Percentiles rank a stretch among this genome's conserved stretches.
These are phyloP conservation scores for Odontamblyopus lacepedii DNA, from an alignment of 2,797 vertebrate species.

Conservation along the genomic window DNA sequence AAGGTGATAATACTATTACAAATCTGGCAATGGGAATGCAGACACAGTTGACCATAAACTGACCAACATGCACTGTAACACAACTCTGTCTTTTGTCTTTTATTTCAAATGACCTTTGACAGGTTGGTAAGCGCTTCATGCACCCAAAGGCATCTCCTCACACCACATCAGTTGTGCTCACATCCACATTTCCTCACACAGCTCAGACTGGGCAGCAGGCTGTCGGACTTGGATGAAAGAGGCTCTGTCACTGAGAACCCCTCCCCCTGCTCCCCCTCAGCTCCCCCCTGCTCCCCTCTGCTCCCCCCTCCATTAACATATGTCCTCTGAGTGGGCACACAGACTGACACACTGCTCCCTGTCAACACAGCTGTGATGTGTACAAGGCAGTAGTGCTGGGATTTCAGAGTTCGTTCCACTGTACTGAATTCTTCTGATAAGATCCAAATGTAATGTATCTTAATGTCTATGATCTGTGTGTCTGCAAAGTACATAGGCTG, in stretches of 20 bases:
- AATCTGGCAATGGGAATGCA: background rate
- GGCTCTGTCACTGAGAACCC: slow-evolving; percentile 49
- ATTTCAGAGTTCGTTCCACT: slow-evolving; percentile 27
- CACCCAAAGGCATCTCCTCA: slow-evolving; percentile 36
- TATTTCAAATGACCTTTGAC: slow-evolving; percentile 19
- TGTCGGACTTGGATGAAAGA: slow-evolving; percentile 63
- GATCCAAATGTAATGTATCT: background rate
- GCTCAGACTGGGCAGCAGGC: slow-evolving; percentile 55
- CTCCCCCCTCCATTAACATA: slow-evolving; percentile 57
- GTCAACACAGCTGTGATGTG: slow-evolving; percentile 41
- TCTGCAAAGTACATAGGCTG: too few species aligned
- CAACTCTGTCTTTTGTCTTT: background rate
- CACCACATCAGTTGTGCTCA: slow-evolving; percentile 45
- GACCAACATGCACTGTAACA: background rate
- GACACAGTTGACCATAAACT: background rate
- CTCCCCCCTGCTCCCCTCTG: slow-evolving; percentile 6
- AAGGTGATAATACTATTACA: too few species aligned
- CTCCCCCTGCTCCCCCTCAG: slow-evolving; percentile 4
- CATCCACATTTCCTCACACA: slow-evolving; percentile 49
- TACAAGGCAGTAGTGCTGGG: slow-evolving; percentile 23
- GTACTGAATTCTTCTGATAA: background rate
- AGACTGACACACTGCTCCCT: slow-evolving; percentile 27
- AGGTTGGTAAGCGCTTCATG: slow-evolving; percentile 25
- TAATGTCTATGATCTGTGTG: background rate
- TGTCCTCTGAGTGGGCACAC: slow-evolving; percentile 56